Percentiles rank a stretch among this genome's conserved stretches.
Conservation (phyloP, 2,888 invertebrate species). For the Drepanosiphum platanoidis region DNA sequence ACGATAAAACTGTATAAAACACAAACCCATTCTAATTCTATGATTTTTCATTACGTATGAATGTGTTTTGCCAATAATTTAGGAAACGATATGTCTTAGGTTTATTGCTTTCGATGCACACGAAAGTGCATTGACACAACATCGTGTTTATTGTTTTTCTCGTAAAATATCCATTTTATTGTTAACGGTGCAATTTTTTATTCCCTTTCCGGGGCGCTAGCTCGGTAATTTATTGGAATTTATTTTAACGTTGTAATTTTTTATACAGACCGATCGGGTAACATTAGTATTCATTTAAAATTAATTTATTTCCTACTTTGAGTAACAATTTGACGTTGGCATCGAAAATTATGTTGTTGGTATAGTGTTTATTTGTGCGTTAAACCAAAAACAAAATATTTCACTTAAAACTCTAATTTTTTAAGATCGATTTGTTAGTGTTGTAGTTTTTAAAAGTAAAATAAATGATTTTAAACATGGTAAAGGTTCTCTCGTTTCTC, state of each 20-base stretch:
- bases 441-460: no score
- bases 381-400: no score
- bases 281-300: no score
- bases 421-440: no score
- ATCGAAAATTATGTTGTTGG: no score
- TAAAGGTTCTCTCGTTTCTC: no score
- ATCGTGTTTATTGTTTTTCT: conserved; percentile 20
- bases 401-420: no score
- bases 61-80: conserved; percentile 42
- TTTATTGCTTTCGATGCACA: conserved; percentile 34
- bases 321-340: no score
- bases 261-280: not conserved
- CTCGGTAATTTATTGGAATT: conserved; percentile 11
- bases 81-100: conserved; percentile 25
- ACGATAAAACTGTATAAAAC: not conserved
- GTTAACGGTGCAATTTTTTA: conserved; percentile 22
- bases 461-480: no score
- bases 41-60: conserved; percentile 31
- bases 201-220: not conserved
- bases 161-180: conserved; percentile 38
- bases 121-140: conserved; percentile 29
- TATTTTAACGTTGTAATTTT: not conserved
- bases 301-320: no score
- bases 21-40: not conserved
- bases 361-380: no score